Evolutionary conservation across 2,888 invertebrate genomes (phyloP).

Genomic region (Pilophorus perplexus): DNA sequence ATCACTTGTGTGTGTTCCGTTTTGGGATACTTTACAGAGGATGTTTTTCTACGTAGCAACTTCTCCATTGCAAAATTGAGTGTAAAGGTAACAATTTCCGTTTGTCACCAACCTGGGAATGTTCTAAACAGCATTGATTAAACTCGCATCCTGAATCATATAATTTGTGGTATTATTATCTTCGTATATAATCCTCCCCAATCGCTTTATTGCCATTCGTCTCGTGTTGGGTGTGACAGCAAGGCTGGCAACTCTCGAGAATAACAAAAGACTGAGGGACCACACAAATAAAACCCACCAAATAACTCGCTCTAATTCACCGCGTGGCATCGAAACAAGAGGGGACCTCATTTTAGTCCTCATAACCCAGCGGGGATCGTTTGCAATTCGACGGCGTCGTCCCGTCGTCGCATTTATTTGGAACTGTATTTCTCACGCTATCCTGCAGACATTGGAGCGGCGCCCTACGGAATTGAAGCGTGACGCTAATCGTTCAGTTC

Average conservation of each 20-base stretch:
- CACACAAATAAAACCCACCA: conserved; percentile 24
- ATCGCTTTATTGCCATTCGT: not conserved
- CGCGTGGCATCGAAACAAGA: conserved; percentile 12
- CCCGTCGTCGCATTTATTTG: conserved; percentile 9
- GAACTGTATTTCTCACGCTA: conserved; percentile 18
- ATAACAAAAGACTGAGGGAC: conserved; percentile 10
- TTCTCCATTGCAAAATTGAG: no score
- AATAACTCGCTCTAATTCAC: conserved; percentile 21
- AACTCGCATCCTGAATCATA: no score
- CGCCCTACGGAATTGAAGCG: conserved; percentile 26
- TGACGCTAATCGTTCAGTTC: conserved; percentile 22
- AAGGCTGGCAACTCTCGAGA: conserved; percentile 18
- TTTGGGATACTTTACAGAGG: no score
- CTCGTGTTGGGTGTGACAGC: not conserved
- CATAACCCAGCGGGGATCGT: conserved; percentile 1
- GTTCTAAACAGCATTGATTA: no score
- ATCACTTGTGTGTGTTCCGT: no score
- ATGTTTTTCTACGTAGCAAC: no score
- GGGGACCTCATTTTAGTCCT: no score
- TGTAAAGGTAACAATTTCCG: no score
- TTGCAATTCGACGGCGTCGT: conserved; percentile 17
- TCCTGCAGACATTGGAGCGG: conserved; percentile 20
- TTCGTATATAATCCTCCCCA: no score
- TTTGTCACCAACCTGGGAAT: no score
- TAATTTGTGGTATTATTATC: no score